Evolutionary conservation across 1,140 invertebrate species (phyloP), one percentile per base, ranked within the genome.

Genomic region (Lucilia sericata): DNA sequence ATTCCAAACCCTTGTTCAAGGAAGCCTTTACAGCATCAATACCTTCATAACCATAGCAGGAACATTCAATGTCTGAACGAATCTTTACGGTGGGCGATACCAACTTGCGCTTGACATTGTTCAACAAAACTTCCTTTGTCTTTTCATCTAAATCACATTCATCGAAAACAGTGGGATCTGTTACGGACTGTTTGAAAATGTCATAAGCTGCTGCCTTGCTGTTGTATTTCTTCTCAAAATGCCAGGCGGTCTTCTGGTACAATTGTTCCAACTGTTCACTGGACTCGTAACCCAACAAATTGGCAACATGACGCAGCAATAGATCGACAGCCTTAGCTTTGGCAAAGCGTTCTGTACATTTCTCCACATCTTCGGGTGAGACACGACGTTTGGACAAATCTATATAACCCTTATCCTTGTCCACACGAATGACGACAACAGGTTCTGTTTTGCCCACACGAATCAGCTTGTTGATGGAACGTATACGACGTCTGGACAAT

Each of bases 331-430:
- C 97, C 93, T 99, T 99, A 2, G 98, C 98, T 92, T 99, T 99
- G 0, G 98, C 97, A 93, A 97, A 99, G 88, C 99, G 95, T 91
- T 99, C 99, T 90, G 98, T 99, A 92, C 99, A 99, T 91, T 99
- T 98, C 86, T 98, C 95, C 74, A 99, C 96, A 92, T 99, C 99
- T 92, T 99, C 99, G 3, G 97, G 94, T 10, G 98, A 99, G 0
- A 99, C 99, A 93, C 99, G 95, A 92, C 99, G 94, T 93, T 99
- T 99, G 84, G 98, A 99, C 85, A 99, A 94, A 95, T 99, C 99
- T 91, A 99, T 99, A 90, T 99, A 99, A 88, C 98, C 99, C 95
- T 99, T 99, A 87, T 99, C 98, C 94, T 99, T 99, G 90, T 99
- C 99, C 10, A 99, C 99, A 93, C 99, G 94, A 91, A 99, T 99